Conservation (phyloP, 1,140 invertebrate species). For the Eubasilissa regina region DNA sequence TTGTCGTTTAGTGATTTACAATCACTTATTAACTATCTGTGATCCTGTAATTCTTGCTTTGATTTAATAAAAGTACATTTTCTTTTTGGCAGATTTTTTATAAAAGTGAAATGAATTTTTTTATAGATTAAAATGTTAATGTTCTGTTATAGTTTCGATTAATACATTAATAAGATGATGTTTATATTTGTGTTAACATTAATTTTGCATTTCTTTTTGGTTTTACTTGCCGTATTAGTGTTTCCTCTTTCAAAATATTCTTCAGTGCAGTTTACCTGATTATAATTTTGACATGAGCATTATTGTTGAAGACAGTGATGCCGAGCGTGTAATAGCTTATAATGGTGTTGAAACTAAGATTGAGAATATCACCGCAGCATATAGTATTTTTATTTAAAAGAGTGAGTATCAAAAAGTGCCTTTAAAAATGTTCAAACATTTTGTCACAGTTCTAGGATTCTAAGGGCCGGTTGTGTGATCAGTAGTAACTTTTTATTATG, state of each 20-base stretch:
- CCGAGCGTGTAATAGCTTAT: slow-evolving; percentile 51
- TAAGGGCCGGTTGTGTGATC: no score
- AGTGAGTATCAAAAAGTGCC: slow-evolving; percentile 62
- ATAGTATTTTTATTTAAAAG: slow-evolving; percentile 69
- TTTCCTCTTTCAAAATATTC: slow-evolving; percentile 69
- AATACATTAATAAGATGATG: slow-evolving; percentile 50
- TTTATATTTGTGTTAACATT: slow-evolving; percentile 64
- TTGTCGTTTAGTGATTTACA: neutral
- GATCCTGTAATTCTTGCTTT: no score
- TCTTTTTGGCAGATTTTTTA: no score
- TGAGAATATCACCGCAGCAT: slow-evolving; percentile 69
- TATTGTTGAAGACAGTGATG: slow-evolving; percentile 14
- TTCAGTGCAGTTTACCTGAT: slow-evolving; percentile 11
- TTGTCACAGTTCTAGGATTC: no score
- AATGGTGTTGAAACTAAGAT: slow-evolving; percentile 70
- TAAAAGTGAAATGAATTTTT: no score
- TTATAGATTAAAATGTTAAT: no score
- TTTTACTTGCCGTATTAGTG: slow-evolving; percentile 65
- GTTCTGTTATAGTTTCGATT: no score
- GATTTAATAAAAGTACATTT: no score
- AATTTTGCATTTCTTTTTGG: slow-evolving; percentile 67
- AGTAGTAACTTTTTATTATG: no score
- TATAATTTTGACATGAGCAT: neutral
- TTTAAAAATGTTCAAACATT: no score
- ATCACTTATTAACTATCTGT: no score